Base-by-base conservation (phyloP, 1,140 invertebrate genomes). In the Hylyphantes graminicola region DNA sequence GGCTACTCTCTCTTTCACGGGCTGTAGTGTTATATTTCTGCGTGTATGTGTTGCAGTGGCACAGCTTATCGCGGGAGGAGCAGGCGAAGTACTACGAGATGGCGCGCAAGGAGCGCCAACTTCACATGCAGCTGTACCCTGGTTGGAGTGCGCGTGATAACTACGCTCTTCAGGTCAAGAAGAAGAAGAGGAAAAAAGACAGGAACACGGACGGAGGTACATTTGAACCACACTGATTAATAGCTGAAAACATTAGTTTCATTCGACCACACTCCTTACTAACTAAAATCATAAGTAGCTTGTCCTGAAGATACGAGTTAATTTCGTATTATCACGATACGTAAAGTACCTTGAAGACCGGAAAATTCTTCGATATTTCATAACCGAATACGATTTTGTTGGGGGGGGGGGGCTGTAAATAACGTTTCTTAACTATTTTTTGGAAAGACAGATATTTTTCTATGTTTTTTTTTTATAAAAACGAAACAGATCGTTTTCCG, bases 21-120 rank as follows among this genome's bases (percentile, higher is more conserved):
- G 98, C 86, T 92, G 97, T 93, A 93, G 96, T 95, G 97, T 99
- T 93, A 94, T 94, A 92, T 88, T 57, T 13, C 12, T 21, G 63
- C 19, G 12, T 12, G 63, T 15, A 6, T 76, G n/a, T 68, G 15
- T 61, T 59, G 2, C 93, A 98, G 96, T 99, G 98, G 98, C 98
- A 99, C 93, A 96, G 96, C 90, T 93, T 99, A 93, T 97, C 95
- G 91, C 94, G 97, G 91, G 96, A 98, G 92, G 98, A 99, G 92
- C 98, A 99, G 92, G 96, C 97, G 91, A 98, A 98, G 93, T 99
- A 99, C 94, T 99, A 99, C 93, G 98, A 99, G 93, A 98, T 98
- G 94, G 98, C 98, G 90, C 93, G 96, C 89, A 96, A 98, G 92
- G 97, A 99, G 92, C 94, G 97, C 90, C 97, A 99, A 92, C 94